Evolutionary conservation across 2,797 vertebrate genomes (phyloP).

Genomic region (Pseudochaenichthys georgianus): DNA sequence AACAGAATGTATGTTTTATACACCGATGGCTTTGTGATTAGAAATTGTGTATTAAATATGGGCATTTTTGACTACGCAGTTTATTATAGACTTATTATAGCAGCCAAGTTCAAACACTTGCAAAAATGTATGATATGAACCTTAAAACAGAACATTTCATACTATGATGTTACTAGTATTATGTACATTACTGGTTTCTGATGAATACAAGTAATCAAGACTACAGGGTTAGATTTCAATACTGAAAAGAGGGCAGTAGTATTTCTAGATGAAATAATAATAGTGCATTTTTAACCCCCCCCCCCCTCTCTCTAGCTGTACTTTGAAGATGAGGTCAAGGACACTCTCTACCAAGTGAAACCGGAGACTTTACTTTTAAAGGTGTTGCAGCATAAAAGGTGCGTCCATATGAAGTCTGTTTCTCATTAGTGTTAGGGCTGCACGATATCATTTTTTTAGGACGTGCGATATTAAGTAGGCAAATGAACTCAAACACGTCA

Average conservation of each 20-base stretch:
- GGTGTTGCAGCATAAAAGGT: constrained; percentile 90
- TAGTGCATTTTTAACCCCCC: background rate
- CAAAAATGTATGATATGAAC: no score
- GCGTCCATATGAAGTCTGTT: background rate
- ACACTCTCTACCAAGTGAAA: constrained; percentile 84
- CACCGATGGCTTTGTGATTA: no score
- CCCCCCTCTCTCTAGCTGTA: constrained; percentile 86
- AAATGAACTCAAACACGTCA: no score
- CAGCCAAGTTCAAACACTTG: no score
- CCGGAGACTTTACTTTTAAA: constrained; percentile 84
- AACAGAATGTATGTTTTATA: no score
- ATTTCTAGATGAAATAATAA: background rate
- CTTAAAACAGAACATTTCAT: no score
- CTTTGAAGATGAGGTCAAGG: constrained; percentile 90
- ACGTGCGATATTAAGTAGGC: no score
- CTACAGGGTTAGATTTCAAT: background rate
- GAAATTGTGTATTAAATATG: no score
- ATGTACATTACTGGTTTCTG: background rate
- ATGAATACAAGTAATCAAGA: background rate
- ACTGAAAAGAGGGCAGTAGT: background rate
- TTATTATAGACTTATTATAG: no score
- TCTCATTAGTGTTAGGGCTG: background rate
- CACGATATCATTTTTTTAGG: no score
- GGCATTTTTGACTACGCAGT: no score
- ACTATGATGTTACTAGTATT: background rate